Evolutionary conservation across 2,113 vertebrate genomes (phyloP).

Genomic region (Vireo altiloquus): DNA sequence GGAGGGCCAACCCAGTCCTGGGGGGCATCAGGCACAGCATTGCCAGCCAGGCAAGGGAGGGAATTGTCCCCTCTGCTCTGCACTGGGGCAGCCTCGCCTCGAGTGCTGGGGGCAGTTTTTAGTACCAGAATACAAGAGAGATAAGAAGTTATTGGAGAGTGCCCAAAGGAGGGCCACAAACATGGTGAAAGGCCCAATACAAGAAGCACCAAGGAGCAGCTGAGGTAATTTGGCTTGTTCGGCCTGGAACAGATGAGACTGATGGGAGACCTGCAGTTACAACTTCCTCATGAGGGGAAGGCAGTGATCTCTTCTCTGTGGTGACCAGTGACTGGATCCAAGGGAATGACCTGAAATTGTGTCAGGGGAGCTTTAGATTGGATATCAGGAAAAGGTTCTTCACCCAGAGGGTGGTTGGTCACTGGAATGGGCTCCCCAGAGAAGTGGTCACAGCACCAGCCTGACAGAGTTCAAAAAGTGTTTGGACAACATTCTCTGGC

Average conservation of each 20-base stretch:
- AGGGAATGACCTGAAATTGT: not conserved
- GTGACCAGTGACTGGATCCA: not conserved
- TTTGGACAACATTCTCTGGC: not conserved
- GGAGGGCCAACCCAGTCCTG: accelerated
- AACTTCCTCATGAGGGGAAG: not conserved
- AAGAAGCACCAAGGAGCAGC: accelerated
- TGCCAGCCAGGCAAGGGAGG: accelerated
- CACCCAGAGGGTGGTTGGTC: accelerated
- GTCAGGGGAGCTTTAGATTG: accelerated
- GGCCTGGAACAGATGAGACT: not conserved
- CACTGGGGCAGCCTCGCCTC: accelerated
- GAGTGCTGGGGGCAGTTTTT: accelerated
- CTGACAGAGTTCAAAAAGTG: not conserved
- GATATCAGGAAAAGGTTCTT: not conserved
- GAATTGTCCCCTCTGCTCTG: not conserved
- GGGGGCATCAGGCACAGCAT: not conserved
- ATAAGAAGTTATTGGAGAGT: not conserved
- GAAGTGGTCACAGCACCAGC: not conserved
- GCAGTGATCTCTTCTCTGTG: not conserved
- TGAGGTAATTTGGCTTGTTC: not conserved
- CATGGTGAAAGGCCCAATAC: not conserved
- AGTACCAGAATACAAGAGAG: not conserved
- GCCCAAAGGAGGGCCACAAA: not conserved
- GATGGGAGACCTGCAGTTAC: not conserved
- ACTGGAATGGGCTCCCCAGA: not conserved